These are phyloP conservation scores for Platygyra sinensis DNA, from an alignment of 64 coral and sea anemone genomes.

Conservation along the genomic window DNA sequence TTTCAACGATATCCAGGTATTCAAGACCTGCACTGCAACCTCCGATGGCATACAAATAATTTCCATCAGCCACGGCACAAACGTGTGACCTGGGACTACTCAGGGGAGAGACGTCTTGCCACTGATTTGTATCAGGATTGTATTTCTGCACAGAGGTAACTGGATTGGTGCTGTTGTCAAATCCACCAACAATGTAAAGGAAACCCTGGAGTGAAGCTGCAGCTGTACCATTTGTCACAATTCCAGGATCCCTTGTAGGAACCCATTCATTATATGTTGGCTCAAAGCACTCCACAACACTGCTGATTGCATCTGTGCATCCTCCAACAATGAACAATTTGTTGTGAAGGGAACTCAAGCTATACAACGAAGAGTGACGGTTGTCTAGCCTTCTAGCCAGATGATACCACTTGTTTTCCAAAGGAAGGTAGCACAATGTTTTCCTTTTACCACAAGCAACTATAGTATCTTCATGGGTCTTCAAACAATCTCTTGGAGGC, in stretches of 20 bases:
- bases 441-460: background rate
- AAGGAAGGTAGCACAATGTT: conserved; percentile 10
- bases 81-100: conserved; percentile 43
- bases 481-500: conserved; percentile 12
- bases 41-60: conserved; percentile 67
- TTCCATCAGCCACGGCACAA: conserved; percentile 60
- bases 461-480: conserved; percentile 15
- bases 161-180: background rate
- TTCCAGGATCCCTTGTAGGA: background rate
- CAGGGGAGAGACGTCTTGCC: conserved; percentile 33
- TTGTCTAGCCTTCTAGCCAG: background rate
- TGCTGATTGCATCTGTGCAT: background rate
- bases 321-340: conserved; percentile 14
- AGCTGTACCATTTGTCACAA: background rate
- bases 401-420: conserved; percentile 6
- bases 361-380: background rate
- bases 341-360: background rate
- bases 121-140: conserved; percentile 35
- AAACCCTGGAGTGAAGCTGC: background rate
- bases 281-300: background rate
- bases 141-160: conserved; percentile 27
- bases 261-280: conserved; percentile 6
- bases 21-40: conserved; percentile 9
- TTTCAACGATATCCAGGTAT: conserved; percentile 43
- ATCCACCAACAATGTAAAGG: background rate